Percentiles rank a stretch among this genome's conserved stretches.
Conservation (phyloP, 2,888 invertebrate species). For the Agonopterix heracliana region DNA sequence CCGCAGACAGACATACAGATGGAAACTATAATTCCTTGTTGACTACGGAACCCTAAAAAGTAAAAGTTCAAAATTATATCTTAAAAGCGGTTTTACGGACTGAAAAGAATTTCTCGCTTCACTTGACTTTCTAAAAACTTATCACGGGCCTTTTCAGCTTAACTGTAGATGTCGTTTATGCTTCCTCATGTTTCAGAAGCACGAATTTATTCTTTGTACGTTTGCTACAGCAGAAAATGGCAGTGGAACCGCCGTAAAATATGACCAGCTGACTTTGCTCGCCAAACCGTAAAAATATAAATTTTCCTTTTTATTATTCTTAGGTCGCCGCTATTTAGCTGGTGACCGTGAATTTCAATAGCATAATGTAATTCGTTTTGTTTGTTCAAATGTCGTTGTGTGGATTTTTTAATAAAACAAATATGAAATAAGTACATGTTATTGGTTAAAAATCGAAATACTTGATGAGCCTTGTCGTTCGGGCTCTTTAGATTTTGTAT, state of each 20-base stretch:
- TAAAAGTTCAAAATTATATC: neutral
- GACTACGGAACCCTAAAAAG: too few species aligned
- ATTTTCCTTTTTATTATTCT: constrained; percentile 13
- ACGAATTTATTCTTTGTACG: constrained; percentile 16
- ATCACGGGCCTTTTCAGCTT: constrained; percentile 8
- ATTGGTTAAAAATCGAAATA: too few species aligned
- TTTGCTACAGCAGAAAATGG: constrained; percentile 11
- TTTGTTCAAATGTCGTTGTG: too few species aligned
- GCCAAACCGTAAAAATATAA: constrained; percentile 15
- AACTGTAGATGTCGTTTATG: constrained; percentile 10
- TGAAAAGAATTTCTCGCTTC: constrained; percentile 14
- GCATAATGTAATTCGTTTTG: too few species aligned
- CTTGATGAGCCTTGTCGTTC: too few species aligned
- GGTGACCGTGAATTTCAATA: neutral
- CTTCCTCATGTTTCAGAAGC: constrained; percentile 10
- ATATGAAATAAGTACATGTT: too few species aligned
- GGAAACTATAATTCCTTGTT: too few species aligned
- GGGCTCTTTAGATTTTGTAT: too few species aligned
- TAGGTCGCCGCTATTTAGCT: constrained; percentile 3
- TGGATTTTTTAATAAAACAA: too few species aligned
- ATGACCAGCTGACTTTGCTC: constrained; percentile 9
- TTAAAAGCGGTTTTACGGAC: constrained; percentile 3
- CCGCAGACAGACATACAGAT: too few species aligned
- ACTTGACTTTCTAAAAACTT: constrained; percentile 13
- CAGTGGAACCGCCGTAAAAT: constrained; percentile 12